A percentile compares a stretch with the other conserved stretches of the same genome.
These are phyloP conservation scores for Meteorus sp. DNA, from an alignment of 1,140 invertebrate genomes.

Conservation along the genomic window DNA sequence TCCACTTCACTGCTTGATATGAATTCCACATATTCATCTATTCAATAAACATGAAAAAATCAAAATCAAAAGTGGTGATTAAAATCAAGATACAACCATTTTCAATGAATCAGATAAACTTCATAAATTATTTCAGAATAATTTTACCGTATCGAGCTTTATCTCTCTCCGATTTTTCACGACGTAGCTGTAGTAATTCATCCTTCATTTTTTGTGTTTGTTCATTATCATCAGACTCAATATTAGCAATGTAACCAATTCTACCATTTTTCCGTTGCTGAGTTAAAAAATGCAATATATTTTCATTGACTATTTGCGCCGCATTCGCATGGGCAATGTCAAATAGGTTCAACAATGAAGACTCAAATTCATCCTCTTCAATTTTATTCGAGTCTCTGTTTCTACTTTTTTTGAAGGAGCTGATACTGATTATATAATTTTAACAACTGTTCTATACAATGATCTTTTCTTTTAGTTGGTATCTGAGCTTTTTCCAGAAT, in stretches of 20 bases:
- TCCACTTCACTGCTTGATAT: conserved; percentile 22
- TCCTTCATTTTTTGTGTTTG: conserved; percentile 9
- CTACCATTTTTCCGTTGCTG: conserved; percentile 17
- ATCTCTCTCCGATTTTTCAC: conserved; percentile 5
- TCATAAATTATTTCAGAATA: not conserved
- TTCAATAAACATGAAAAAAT: conserved; percentile 7
- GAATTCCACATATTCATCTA: conserved; percentile 20
- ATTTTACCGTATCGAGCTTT: conserved; percentile 6
- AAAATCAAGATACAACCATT: conserved; percentile 15
- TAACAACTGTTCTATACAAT: conserved; percentile 27
- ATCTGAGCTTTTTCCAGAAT: conserved; percentile 31
- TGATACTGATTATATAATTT: conserved; percentile 27
- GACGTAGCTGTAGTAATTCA: conserved; percentile 11
- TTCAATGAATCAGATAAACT: conserved; percentile 10
- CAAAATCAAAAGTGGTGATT: not conserved
- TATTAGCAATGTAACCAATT: conserved; percentile 18
- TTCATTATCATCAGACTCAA: conserved; percentile 17
- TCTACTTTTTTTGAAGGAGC: conserved; percentile 8
- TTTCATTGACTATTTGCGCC: conserved; percentile 7
- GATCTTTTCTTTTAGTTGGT: conserved; percentile 24
- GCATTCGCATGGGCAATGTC: conserved; percentile 27
- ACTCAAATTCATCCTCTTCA: conserved; percentile 12
- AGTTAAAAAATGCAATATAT: conserved; percentile 11
- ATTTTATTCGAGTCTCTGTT: conserved; percentile 15
- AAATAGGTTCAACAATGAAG: conserved; percentile 19